A percentile compares a stretch with the other conserved stretches of the same genome.
phyloP scores from a whole-genome alignment of 2,888 invertebrate species.

The Gasteruption jaculator region DNA sequence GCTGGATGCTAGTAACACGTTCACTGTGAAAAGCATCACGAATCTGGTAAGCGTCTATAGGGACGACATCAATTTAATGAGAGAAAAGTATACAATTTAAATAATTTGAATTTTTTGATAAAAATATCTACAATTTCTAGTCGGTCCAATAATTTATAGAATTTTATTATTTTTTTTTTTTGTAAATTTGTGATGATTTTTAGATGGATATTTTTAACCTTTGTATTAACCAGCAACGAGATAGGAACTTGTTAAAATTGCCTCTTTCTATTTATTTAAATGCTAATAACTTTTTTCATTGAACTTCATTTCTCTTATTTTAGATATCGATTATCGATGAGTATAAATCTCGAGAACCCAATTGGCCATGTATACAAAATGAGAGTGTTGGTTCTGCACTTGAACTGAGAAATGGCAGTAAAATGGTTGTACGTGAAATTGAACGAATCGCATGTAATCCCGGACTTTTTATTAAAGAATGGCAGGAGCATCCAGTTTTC shows the following conservation, averaged over 20 bases:
- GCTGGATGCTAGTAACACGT: conserved; percentile 33
- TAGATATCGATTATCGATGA: conserved; percentile 49
- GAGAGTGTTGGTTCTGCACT: conserved; percentile 49
- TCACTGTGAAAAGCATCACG: conserved; percentile 30
- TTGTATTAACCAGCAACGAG: too few relatives aligned
- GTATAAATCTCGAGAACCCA: conserved; percentile 47
- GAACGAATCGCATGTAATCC: conserved; percentile 55
- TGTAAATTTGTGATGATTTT: background rate
- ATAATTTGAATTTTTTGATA: background rate
- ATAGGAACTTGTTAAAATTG: background rate
- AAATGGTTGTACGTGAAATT: conserved; percentile 49
- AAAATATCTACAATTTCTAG: background rate
- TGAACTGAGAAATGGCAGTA: conserved; percentile 37
- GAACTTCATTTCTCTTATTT: background rate
- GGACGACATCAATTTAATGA: background rate
- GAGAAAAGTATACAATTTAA: background rate
- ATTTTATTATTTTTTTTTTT: conserved; percentile 6
- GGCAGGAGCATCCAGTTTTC: conserved; percentile 45
- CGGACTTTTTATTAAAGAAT: conserved; percentile 49
- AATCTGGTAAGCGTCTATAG: conserved; percentile 34
- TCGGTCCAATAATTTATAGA: background rate
- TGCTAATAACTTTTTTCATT: background rate
- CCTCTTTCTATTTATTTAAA: background rate
- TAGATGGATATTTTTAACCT: background rate
- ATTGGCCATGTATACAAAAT: conserved; percentile 55